phyloP scores from a whole-genome alignment of 2,113 vertebrate genomes.

The Microtus richardsoni region DNA sequence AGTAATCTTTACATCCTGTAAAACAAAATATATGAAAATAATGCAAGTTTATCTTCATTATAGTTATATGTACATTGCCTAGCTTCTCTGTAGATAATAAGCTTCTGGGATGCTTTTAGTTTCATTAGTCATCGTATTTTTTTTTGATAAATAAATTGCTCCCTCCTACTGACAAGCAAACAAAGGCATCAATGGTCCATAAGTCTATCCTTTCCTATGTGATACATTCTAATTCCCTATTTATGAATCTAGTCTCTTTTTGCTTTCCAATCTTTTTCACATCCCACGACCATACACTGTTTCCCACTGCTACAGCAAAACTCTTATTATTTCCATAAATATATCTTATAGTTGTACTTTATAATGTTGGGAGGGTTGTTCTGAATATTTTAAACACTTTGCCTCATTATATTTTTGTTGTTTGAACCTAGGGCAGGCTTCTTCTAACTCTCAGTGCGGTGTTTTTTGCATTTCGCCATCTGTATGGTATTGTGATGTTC shows the following conservation, averaged over 20 bases:
- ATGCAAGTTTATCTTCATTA: conserved; percentile 19
- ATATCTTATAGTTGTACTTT: not conserved
- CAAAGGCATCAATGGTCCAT: not conserved
- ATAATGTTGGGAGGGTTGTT: not conserved
- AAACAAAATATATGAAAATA: conserved; percentile 4
- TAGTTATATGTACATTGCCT: not conserved
- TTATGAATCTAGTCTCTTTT: not conserved
- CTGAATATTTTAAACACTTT: not conserved
- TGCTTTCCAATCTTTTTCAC: not conserved
- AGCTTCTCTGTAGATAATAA: not conserved
- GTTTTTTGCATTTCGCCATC: not conserved
- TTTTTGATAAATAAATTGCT: conserved; percentile 43
- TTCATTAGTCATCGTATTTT: conserved; percentile 13
- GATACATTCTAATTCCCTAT: not conserved
- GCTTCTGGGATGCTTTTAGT: conserved; percentile 9
- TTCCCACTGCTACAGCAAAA: not conserved
- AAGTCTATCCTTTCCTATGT: not conserved
- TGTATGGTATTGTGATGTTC: not conserved
- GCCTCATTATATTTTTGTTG: not conserved
- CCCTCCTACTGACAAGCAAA: not conserved
- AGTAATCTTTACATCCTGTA: not conserved
- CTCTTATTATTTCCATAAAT: not conserved
- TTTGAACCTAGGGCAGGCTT: not conserved
- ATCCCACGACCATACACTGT: not conserved
- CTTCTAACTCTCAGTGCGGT: not conserved